phyloP scores from a whole-genome alignment of 1,140 invertebrate genomes.

The Paralvinella palmiformis region DNA sequence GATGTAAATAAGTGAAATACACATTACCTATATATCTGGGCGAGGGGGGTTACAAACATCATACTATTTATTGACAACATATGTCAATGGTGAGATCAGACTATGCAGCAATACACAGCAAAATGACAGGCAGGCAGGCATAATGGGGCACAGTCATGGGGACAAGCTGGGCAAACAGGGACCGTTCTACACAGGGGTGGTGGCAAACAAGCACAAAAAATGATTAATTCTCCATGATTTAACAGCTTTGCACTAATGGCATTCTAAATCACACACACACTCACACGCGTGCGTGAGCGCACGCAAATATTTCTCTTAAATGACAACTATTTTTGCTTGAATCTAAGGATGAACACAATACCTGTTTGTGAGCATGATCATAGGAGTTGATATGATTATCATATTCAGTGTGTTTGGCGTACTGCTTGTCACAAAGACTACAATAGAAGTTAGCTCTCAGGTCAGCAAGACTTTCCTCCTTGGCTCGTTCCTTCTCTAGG shows the following conservation, averaged over 20 bases:
- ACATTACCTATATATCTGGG: too few species aligned
- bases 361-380: constrained; percentile 35
- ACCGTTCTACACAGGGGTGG: background rate
- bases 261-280: background rate
- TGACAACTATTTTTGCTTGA: background rate
- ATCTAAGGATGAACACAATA: background rate
- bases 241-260: background rate
- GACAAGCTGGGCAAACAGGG: too few species aligned
- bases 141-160: too few species aligned
- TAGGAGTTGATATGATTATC: constrained; percentile 36
- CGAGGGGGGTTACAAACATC: too few species aligned
- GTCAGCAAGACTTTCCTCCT: constrained; percentile 27
- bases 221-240: background rate
- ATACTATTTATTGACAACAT: too few species aligned
- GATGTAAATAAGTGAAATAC: too few species aligned
- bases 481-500: constrained; percentile 30
- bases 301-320: background rate
- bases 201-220: background rate
- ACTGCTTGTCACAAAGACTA: constrained; percentile 33
- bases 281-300: background rate
- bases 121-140: too few species aligned
- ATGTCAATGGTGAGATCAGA: too few species aligned
- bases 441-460: constrained; percentile 31
- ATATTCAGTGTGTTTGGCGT: constrained; percentile 33
- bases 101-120: too few species aligned